Evolutionary conservation across 2,797 vertebrate genomes (phyloP).

Genomic region (Novumbra hubbsi): DNA sequence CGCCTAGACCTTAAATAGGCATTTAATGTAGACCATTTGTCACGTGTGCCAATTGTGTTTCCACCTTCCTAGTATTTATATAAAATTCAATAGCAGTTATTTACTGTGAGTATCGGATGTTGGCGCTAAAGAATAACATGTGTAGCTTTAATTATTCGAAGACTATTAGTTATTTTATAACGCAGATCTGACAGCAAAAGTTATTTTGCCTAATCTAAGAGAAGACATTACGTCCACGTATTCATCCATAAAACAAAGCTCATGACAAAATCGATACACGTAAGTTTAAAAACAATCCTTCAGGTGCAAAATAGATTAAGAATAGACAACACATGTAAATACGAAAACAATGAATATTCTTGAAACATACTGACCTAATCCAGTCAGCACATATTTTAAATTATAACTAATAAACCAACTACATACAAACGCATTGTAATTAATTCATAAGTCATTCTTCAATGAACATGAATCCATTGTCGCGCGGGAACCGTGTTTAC

Average conservation of each 20-base stretch:
- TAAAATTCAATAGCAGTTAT: background rate
- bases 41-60: background rate
- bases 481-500: conserved; percentile 2
- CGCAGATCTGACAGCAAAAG: background rate
- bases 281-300: background rate
- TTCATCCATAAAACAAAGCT: background rate
- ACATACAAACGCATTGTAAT: background rate
- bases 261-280: background rate
- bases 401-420: conserved; percentile 6
- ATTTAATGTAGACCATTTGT: background rate
- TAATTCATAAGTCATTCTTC: conserved; percentile 3
- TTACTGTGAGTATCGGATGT: background rate
- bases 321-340: background rate
- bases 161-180: background rate
- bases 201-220: background rate
- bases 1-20: background rate
- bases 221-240: background rate
- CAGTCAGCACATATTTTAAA: conserved; percentile 21
- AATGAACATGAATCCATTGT: conserved; percentile 10
- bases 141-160: background rate
- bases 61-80: background rate
- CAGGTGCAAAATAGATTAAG: background rate
- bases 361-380: background rate
- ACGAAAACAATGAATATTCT: background rate
- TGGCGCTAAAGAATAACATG: background rate